Conservation (phyloP, 2,113 vertebrate genomes). For the Halcyon senegalensis region DNA sequence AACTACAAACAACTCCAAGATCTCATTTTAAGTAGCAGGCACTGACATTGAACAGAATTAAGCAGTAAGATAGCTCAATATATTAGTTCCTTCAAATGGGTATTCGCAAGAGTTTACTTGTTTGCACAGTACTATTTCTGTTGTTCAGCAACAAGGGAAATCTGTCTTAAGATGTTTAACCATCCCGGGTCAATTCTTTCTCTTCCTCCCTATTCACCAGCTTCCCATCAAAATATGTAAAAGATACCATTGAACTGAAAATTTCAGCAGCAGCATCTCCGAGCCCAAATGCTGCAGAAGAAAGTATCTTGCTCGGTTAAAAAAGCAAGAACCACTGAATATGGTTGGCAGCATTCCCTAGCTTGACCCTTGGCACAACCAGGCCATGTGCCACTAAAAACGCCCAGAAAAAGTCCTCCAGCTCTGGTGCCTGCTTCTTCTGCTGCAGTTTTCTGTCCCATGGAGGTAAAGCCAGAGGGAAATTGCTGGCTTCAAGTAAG, state of each 20-base stretch:
- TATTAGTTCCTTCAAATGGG: background rate
- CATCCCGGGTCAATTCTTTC: background rate
- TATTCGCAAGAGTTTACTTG: background rate
- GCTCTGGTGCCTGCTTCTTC: background rate
- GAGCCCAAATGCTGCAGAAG: background rate
- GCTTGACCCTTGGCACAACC: background rate
- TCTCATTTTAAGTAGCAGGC: background rate
- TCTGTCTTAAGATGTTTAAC: background rate
- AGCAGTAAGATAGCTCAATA: background rate
- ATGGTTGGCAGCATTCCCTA: background rate
- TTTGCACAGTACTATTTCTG: background rate
- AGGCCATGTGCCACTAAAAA: background rate
- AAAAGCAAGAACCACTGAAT: background rate
- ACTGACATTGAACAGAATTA: background rate
- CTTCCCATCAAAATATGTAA: background rate
- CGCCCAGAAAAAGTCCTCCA: background rate
- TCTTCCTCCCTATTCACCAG: background rate
- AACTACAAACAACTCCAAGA: background rate
- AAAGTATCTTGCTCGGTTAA: background rate
- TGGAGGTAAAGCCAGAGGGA: background rate
- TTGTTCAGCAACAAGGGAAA: background rate
- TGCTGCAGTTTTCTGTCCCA: background rate
- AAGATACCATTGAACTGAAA: background rate
- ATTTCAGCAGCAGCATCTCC: background rate
- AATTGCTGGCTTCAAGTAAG: background rate